Evolutionary conservation across 2,888 invertebrate genomes (phyloP).

Genomic region (Molanna angustata): DNA sequence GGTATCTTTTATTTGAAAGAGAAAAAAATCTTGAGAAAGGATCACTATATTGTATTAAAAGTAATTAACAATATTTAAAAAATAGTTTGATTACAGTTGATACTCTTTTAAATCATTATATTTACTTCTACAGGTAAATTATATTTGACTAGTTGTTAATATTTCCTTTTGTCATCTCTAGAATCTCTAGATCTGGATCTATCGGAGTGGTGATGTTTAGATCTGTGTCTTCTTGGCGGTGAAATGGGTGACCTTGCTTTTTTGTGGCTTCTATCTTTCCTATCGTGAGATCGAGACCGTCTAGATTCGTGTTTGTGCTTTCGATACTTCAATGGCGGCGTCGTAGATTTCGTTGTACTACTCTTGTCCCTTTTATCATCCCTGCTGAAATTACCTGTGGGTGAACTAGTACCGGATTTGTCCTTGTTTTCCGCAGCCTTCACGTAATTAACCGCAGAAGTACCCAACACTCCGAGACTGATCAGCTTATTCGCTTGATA

Average conservation of each 20-base stretch:
- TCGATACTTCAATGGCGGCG: slow-evolving; percentile 53
- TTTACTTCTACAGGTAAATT: too few relatives aligned
- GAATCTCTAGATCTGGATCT: slow-evolving; percentile 43
- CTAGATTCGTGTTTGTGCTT: slow-evolving; percentile 48
- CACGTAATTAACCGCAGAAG: slow-evolving; percentile 36
- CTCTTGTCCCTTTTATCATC: slow-evolving; percentile 49
- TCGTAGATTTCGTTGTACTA: slow-evolving; percentile 52
- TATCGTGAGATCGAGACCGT: slow-evolving; percentile 50
- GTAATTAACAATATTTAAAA: too few relatives aligned
- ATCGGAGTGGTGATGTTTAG: slow-evolving; percentile 37
- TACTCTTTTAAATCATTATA: too few relatives aligned
- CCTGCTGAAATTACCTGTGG: slow-evolving; percentile 47
- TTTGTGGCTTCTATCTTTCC: slow-evolving; percentile 50
- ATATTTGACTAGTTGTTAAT: too few relatives aligned
- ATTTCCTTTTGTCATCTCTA: slow-evolving; percentile 38
- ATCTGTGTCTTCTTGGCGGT: slow-evolving; percentile 21
- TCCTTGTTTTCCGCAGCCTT: slow-evolving; percentile 45
- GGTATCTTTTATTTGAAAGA: too few relatives aligned
- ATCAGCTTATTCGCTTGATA: slow-evolving; percentile 51
- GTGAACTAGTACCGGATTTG: slow-evolving; percentile 46
- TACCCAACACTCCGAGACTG: slow-evolving; percentile 39
- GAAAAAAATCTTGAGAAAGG: too few relatives aligned
- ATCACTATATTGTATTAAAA: too few relatives aligned
- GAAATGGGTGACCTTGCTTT: slow-evolving; percentile 52
- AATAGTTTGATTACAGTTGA: too few relatives aligned